A percentile compares a stretch with the other conserved stretches of the same genome.
Conservation (phyloP, 2,113 vertebrate species). For the Elanoides forficatus region DNA sequence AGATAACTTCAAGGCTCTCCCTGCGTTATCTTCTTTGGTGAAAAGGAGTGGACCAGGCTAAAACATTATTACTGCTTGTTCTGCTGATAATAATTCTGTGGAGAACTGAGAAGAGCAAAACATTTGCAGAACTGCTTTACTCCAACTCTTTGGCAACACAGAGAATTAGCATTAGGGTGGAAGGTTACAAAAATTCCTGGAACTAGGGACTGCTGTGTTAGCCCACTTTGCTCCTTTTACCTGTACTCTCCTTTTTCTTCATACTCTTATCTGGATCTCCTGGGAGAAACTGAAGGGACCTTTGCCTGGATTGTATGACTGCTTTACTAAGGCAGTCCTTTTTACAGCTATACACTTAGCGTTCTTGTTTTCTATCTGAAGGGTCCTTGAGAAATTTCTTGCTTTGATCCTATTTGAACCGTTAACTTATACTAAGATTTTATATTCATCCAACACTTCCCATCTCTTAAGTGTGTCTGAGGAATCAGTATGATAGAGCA, state of each 20-base stretch:
- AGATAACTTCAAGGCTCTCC: background rate
- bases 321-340: background rate
- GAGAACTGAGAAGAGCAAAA: background rate
- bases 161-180: background rate
- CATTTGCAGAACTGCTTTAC: background rate
- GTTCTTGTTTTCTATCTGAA: background rate
- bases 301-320: background rate
- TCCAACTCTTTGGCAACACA: background rate
- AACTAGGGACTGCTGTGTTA: background rate
- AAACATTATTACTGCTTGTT: background rate
- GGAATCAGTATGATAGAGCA: background rate
- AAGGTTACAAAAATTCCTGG: background rate
- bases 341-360: background rate
- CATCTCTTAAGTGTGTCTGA: background rate
- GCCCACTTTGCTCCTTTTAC: background rate
- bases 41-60: background rate
- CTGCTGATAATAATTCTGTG: background rate
- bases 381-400: background rate
- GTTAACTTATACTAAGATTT: background rate
- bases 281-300: background rate
- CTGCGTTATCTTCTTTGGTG: background rate
- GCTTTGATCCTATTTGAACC: background rate
- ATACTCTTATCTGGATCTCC: background rate
- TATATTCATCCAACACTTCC: background rate
- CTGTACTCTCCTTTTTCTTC: background rate